phyloP scores from a whole-genome alignment of 2,797 vertebrate genomes.

The Alectoris magna region DNA sequence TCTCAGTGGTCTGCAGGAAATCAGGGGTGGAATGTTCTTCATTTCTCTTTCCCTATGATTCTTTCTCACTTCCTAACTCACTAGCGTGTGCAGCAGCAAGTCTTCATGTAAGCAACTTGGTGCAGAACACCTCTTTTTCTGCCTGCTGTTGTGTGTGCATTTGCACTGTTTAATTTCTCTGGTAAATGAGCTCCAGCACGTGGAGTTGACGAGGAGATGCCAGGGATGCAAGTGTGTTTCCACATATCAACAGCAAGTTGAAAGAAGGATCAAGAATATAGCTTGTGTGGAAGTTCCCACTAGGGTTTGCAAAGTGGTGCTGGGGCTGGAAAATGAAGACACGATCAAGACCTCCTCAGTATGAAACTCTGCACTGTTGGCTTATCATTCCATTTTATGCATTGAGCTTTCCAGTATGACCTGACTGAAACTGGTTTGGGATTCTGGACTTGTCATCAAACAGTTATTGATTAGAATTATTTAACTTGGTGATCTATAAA shows the following conservation, averaged over 20 bases:
- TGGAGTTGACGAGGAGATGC: not conserved
- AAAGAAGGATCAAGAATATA: not conserved
- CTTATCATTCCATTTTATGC: not conserved
- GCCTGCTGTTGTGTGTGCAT: rapidly evolving
- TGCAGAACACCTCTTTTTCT: not conserved
- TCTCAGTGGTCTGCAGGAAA: not conserved
- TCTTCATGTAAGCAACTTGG: not conserved
- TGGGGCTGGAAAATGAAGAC: not conserved
- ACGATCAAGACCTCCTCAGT: not conserved
- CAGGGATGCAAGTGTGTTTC: not conserved
- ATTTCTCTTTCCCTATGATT: not conserved
- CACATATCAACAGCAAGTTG: not conserved
- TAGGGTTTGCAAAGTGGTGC: not conserved
- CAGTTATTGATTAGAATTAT: not conserved
- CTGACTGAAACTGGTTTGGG: not conserved
- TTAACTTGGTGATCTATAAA: not conserved
- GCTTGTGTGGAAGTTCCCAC: not conserved
- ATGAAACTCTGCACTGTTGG: not conserved
- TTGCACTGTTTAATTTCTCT: rapidly evolving
- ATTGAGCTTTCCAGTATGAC: not conserved
- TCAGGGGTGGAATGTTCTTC: not conserved
- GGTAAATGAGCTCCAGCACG: not conserved
- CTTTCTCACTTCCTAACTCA: not conserved
- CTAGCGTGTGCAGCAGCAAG: not conserved
- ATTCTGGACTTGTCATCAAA: not conserved